Percentiles rank a stretch among this genome's conserved stretches.
These are phyloP conservation scores for Balearica regulorum DNA, from an alignment of 2,797 vertebrate species.

Conservation along the genomic window DNA sequence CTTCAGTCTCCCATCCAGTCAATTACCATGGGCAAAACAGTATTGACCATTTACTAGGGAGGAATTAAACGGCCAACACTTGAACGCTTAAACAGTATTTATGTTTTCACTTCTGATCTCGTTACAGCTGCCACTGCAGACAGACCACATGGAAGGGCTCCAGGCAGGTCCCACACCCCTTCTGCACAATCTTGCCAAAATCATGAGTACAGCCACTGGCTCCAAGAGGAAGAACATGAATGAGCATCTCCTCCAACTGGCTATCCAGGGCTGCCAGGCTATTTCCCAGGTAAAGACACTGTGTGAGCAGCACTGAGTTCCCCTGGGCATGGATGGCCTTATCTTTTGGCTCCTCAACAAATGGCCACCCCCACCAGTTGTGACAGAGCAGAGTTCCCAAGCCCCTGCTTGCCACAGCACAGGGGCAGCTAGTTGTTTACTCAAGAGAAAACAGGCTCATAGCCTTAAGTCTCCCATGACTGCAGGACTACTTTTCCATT, in stretches of 20 bases:
- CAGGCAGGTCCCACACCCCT: not conserved
- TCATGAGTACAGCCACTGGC: not conserved
- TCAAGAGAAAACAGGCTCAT: not conserved
- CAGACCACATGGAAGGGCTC: not conserved
- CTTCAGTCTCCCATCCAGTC: not conserved
- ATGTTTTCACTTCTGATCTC: not conserved
- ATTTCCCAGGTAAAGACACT: not conserved
- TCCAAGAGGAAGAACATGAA: not conserved
- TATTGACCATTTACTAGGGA: not conserved
- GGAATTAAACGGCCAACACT: not conserved
- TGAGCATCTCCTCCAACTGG: not conserved
- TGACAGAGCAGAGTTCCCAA: not conserved
- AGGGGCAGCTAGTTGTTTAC: not conserved
- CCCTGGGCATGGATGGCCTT: too few species aligned
- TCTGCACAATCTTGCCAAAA: not conserved
- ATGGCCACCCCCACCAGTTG: not conserved
- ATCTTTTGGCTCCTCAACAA: not conserved
- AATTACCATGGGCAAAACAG: not conserved
- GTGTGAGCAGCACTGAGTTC: not conserved
- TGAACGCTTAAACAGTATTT: not conserved
- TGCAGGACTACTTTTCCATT: not conserved
- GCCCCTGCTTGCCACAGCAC: accelerated
- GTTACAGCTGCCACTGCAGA: not conserved
- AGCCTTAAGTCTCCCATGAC: not conserved
- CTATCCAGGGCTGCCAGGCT: not conserved